Evolutionary conservation across 2,113 vertebrate species (phyloP).

Genomic region (Potamarius usumacintae): DNA sequence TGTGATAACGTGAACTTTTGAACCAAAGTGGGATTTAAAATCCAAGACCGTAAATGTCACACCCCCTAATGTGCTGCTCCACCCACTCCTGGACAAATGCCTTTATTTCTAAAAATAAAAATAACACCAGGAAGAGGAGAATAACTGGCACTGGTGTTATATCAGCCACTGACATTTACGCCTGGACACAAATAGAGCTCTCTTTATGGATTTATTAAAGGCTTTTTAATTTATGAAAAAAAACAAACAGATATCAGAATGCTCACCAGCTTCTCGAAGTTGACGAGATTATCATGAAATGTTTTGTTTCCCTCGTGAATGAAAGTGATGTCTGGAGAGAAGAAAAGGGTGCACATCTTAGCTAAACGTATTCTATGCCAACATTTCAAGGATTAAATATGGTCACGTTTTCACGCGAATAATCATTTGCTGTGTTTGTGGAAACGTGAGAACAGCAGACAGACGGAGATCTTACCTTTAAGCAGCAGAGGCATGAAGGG

Average conservation of each 20-base stretch:
- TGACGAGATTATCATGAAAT: constrained; percentile 97
- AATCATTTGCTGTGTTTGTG: neutral
- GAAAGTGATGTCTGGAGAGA: constrained; percentile 89
- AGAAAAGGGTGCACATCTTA: neutral
- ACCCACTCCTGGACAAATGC: neutral
- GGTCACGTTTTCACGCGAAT: neutral
- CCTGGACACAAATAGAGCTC: neutral
- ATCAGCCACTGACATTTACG: neutral
- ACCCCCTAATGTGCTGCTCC: neutral
- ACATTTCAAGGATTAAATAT: neutral
- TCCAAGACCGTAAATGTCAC: neutral
- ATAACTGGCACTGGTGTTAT: neutral
- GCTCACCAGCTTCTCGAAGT: constrained; percentile 97
- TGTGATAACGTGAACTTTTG: neutral
- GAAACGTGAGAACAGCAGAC: neutral
- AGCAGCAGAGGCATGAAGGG: constrained; percentile 97
- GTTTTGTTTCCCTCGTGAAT: constrained; percentile 99
- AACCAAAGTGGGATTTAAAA: neutral
- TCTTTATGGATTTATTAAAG: neutral
- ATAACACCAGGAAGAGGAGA: neutral
- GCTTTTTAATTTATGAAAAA: too few species aligned
- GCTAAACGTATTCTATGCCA: too few species aligned
- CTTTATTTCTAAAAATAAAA: neutral
- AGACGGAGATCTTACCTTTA: constrained; percentile 79
- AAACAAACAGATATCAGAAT: too few species aligned